A percentile compares a stretch with the other conserved stretches of the same genome.
Evolutionary conservation across 2,113 vertebrate genomes (phyloP).

Genomic region (Sula dactylatra): DNA sequence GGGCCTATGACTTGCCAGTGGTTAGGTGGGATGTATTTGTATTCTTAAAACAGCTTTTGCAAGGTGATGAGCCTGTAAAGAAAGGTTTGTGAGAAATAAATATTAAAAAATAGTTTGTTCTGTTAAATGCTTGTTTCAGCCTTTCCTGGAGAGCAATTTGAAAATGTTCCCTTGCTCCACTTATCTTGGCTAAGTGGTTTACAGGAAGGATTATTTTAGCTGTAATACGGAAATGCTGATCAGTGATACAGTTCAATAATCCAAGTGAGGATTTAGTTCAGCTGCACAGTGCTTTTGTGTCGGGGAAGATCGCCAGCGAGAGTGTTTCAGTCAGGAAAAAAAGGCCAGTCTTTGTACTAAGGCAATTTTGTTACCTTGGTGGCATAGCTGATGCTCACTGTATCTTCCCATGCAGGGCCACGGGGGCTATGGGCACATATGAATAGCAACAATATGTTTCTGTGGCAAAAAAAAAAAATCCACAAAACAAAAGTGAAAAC

Average conservation of each 20-base stretch:
- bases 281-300: neutral
- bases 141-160: neutral
- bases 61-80: neutral
- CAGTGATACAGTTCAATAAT: slow-evolving; percentile 9
- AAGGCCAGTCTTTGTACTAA: neutral
- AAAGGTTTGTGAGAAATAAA: neutral
- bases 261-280: neutral
- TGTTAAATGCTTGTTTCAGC: neutral
- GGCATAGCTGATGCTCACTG: neutral
- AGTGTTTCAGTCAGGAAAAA: neutral
- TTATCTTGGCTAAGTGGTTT: slow-evolving; percentile 32
- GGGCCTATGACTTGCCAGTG: neutral
- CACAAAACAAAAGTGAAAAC: neutral
- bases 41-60: neutral
- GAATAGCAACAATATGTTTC: neutral
- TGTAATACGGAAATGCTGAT: slow-evolving; percentile 3
- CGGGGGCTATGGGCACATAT: neutral
- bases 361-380: neutral
- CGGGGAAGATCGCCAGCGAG: neutral
- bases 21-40: neutral
- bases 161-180: neutral
- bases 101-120: neutral
- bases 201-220: slow-evolving; percentile 23
- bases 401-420: neutral
- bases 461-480: neutral